Evolutionary conservation across 2,888 invertebrate genomes (phyloP).

Genomic region (Zaprionus bogoriensis): DNA sequence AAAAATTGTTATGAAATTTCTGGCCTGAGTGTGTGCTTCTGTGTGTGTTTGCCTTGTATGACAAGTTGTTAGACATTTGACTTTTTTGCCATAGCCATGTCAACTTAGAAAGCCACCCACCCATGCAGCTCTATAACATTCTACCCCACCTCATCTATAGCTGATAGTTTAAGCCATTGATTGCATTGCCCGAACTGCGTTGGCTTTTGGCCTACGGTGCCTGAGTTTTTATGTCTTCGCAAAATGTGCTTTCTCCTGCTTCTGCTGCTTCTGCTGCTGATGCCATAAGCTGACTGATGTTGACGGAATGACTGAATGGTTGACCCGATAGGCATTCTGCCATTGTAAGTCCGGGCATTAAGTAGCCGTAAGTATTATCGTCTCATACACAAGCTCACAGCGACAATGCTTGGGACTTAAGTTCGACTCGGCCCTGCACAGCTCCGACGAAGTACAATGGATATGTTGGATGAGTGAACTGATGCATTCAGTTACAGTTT

Average conservation of each 20-base stretch:
- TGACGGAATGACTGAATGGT: constrained; percentile 50
- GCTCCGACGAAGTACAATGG: no score
- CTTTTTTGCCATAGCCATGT: constrained; percentile 41
- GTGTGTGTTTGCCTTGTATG: constrained; percentile 56
- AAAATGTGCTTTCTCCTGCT: constrained; percentile 59
- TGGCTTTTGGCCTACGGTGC: constrained; percentile 49
- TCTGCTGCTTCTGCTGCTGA: constrained; percentile 26
- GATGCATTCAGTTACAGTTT: no score
- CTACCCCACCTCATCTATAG: background rate
- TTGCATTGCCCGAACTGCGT: constrained; percentile 64
- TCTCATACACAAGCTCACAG: constrained; percentile 29
- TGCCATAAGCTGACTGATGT: constrained; percentile 62
- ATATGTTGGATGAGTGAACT: no score
- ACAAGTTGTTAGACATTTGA: constrained; percentile 72
- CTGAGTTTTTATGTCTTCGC: constrained; percentile 63
- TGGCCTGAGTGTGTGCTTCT: constrained; percentile 29
- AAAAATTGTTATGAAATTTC: constrained; percentile 68
- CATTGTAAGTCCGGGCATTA: constrained; percentile 48
- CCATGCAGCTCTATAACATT: background rate
- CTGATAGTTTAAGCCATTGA: constrained; percentile 70
- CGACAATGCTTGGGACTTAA: no score
- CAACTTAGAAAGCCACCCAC: background rate
- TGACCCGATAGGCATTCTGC: constrained; percentile 57
- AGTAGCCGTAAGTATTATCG: constrained; percentile 57
- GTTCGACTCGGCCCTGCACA: no score